Evolutionary conservation across 2,113 vertebrate species (phyloP), one percentile per base, ranked within the genome.

Genomic region (Sardina pilchardus): DNA sequence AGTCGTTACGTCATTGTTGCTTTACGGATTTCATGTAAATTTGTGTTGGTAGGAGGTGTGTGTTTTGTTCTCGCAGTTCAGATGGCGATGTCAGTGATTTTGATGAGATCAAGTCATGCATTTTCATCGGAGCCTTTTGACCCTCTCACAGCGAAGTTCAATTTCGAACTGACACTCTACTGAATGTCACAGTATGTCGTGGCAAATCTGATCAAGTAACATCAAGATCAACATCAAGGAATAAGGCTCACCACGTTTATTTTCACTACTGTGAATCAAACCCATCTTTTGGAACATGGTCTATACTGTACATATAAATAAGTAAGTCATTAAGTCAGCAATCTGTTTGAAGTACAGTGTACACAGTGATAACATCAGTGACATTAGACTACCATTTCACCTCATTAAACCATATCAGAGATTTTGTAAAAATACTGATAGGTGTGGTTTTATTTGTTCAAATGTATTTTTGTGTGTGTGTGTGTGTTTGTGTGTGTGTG

Each of bases 341-440:
- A 14, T 71, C 26, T 26, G 12, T 34, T 71, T 71, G 26, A 71
- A 34, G 9, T 10, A 34, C 63, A 30, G 30, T 71, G 63, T 30
- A 71, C n/a, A 71, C 63, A 34, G 63, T 71, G 26, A 71, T 71
- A 71, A 67, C 59, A 67, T 48, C 9, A 71, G 63, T 71, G 26
- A 26, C 63, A 12, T 71, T 71, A n/a, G n/a, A n/a, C n/a, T n/a
- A 9, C 59, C n/a, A 63, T 63, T 8, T 5, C n/a, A 71, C 63
- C n/a, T 30, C 63, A 34, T 71, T 71, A 71, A 71, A 71, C n/a
- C 63, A 71, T 71, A 34, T 71, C 63, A 34, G 63, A 63, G 56
- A 71, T 34, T 8, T 71, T 14, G 3, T 34, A 12, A 30, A 26
- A 30, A n/a, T 26, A 71, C n/a, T 71, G 30, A 30, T 63, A 7